phyloP scores from a whole-genome alignment of 2,888 invertebrate genomes.

The Drosophila yooni region DNA sequence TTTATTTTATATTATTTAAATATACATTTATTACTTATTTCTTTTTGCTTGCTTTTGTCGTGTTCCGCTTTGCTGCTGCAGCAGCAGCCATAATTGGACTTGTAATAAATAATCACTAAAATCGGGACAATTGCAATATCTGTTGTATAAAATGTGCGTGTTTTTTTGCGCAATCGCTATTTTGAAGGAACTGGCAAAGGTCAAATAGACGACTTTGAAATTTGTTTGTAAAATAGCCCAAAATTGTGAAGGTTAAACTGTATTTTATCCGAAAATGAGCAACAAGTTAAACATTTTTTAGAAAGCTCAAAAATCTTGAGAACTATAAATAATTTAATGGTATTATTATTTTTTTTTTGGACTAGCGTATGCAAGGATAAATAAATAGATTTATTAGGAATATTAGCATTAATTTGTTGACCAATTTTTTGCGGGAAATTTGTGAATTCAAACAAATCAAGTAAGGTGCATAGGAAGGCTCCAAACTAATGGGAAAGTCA shows the following conservation, averaged over 20 bases:
- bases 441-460: background rate
- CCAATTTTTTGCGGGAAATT: background rate
- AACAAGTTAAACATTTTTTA: background rate
- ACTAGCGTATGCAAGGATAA: background rate
- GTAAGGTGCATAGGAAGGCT: background rate
- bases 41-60: conserved; percentile 7
- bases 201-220: background rate
- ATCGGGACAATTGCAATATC: background rate
- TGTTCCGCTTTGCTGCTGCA: conserved; percentile 34
- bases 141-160: background rate
- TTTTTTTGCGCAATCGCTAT: background rate
- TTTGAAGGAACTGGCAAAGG: background rate
- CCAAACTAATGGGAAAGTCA: conserved; percentile 8
- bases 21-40: background rate
- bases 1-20: background rate
- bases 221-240: background rate
- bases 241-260: background rate
- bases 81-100: conserved; percentile 16
- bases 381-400: background rate
- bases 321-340: background rate
- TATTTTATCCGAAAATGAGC: background rate
- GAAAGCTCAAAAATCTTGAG: background rate
- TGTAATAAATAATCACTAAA: conserved; percentile 2
- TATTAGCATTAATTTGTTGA: background rate
- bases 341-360: no score